A percentile compares a stretch with the other conserved stretches of the same genome.
Evolutionary conservation across 2,888 invertebrate genomes (phyloP).

Genomic region (Gnatocerus cornutus): DNA sequence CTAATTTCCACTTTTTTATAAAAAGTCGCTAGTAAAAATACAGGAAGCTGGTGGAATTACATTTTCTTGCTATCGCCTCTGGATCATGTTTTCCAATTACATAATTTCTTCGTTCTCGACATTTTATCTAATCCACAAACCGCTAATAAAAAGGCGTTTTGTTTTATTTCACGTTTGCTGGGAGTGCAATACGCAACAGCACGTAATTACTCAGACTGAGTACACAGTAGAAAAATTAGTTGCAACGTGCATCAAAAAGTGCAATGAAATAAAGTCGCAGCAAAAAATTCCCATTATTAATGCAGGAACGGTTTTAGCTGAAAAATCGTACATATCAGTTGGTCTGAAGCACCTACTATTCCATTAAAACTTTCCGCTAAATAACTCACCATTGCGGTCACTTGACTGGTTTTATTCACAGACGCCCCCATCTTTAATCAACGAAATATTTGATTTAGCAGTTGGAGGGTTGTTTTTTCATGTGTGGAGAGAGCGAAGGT

Average conservation of each 20-base stretch:
- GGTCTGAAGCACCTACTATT: conserved; percentile 20
- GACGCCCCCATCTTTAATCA: conserved; percentile 29
- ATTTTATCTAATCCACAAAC: neutral
- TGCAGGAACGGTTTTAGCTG: neutral
- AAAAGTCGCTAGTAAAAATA: too few relatives aligned
- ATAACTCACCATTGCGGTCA: conserved; percentile 33
- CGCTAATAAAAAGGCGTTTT: too few relatives aligned
- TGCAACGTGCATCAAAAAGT: too few relatives aligned
- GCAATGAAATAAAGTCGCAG: conserved; percentile 6
- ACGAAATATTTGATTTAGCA: conserved; percentile 26
- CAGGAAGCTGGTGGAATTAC: too few relatives aligned
- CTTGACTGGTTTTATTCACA: conserved; percentile 19
- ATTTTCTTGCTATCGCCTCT: too few relatives aligned
- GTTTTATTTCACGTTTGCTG: too few relatives aligned
- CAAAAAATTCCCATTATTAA: conserved; percentile 15
- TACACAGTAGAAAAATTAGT: too few relatives aligned
- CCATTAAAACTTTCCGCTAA: conserved; percentile 35
- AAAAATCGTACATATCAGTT: conserved; percentile 28
- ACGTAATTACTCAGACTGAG: too few relatives aligned
- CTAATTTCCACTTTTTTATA: too few relatives aligned
- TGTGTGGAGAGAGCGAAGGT: conserved; percentile 12
- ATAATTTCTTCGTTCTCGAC: too few relatives aligned
- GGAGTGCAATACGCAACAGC: too few relatives aligned
- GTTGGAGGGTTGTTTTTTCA: conserved; percentile 9
- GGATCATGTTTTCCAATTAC: too few relatives aligned